phyloP scores from a whole-genome alignment of 2,113 vertebrate species.

The Lethenteron reissneri region DNA sequence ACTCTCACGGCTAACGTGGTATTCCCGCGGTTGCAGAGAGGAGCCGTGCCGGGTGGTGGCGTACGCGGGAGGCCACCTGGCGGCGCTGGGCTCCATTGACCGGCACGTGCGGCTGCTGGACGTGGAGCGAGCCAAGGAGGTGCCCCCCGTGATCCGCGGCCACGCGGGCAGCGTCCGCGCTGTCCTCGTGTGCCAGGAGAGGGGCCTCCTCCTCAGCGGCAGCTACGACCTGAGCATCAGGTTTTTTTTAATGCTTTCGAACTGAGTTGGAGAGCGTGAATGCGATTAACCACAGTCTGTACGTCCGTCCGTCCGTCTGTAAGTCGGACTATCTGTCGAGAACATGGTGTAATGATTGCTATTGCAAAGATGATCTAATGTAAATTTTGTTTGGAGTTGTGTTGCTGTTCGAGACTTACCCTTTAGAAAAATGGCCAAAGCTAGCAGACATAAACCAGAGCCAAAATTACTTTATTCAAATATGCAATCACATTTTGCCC shows the following conservation, averaged over 20 bases:
- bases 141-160: slow-evolving; percentile 20
- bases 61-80: slow-evolving; percentile 28
- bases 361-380: too few relatives aligned
- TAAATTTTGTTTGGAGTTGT: too few relatives aligned
- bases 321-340: neutral
- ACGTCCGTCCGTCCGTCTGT: neutral
- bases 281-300: too few relatives aligned
- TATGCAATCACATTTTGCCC: too few relatives aligned
- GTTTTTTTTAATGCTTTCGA: slow-evolving; percentile 11
- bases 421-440: too few relatives aligned
- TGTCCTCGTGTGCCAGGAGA: slow-evolving; percentile 29
- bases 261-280: too few relatives aligned
- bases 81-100: slow-evolving; percentile 32
- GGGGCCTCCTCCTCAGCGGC: slow-evolving; percentile 29
- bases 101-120: slow-evolving; percentile 25
- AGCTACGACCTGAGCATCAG: slow-evolving; percentile 51
- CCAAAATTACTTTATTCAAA: too few relatives aligned
- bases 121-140: slow-evolving; percentile 13
- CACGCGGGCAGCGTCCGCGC: slow-evolving; percentile 28
- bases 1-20: neutral
- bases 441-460: too few relatives aligned
- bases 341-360: neutral
- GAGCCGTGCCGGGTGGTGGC: slow-evolving; percentile 36
- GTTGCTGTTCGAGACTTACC: too few relatives aligned
- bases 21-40: slow-evolving; percentile 18